These are phyloP conservation scores for Syngnathus rostellatus DNA, from an alignment of 2,797 vertebrate species.

Conservation along the genomic window DNA sequence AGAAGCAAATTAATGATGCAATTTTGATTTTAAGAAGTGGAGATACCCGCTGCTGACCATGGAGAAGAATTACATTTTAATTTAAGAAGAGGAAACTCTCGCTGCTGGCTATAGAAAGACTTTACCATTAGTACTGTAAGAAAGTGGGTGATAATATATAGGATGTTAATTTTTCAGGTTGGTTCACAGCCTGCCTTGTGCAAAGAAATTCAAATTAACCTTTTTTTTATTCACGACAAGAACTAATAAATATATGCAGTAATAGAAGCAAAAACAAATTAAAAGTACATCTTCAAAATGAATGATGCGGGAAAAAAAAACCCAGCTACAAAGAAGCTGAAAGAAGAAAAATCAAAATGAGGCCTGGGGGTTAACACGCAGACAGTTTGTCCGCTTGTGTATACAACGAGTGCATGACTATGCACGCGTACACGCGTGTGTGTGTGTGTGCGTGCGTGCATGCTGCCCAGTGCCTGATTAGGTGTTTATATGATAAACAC, in stretches of 20 bases:
- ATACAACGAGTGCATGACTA: not conserved
- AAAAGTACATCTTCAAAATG: not conserved
- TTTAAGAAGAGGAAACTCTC: not conserved
- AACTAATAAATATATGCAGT: not conserved
- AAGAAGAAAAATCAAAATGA: not conserved
- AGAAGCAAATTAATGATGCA: conserved; percentile 1
- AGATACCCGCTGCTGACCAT: not conserved
- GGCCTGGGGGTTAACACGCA: conserved; percentile 19
- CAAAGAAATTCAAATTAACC: not conserved
- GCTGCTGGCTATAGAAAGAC: not conserved
- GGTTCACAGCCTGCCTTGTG: not conserved
- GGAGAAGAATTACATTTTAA: not conserved
- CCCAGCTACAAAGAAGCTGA: no score
- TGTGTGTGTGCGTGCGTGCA: conserved; percentile 45
- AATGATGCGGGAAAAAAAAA: not conserved
- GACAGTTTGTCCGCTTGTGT: conserved; percentile 39
- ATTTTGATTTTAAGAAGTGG: conserved; percentile 2
- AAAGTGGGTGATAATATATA: not conserved
- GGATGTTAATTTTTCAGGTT: not conserved
- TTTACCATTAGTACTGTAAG: not conserved
- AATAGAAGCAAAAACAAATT: not conserved
- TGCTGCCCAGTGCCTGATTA: conserved; percentile 49
- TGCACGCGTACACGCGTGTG: conserved; percentile 35
- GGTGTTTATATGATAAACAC: conserved; percentile 70
- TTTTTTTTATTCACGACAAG: not conserved